phyloP scores from a whole-genome alignment of 37 sponge, comb jelly and placozoan genomes.

The Mnemiopsis leidyi region DNA sequence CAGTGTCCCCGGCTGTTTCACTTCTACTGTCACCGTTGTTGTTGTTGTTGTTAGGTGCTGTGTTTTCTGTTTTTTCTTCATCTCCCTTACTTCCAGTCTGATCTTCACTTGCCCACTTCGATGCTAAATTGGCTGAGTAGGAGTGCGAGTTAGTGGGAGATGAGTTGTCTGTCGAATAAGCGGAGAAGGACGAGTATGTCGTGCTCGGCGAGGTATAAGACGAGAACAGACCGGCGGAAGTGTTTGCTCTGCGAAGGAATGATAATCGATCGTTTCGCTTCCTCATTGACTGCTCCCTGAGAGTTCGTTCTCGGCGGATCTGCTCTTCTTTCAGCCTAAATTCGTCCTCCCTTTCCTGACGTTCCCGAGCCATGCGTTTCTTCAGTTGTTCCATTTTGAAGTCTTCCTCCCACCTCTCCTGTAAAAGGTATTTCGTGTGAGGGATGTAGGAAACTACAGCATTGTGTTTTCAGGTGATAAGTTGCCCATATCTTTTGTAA shows the following conservation, averaged over 20 bases:
- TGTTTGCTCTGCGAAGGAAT: background rate
- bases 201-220: background rate
- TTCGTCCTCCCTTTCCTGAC: conserved; percentile 25
- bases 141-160: background rate
- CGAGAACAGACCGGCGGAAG: background rate
- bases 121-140: conserved; percentile 50
- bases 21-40: background rate
- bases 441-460: too few species aligned
- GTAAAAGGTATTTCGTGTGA: too few species aligned
- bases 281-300: conserved; percentile 21
- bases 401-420: conserved; percentile 59
- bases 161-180: background rate
- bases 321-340: conserved; percentile 47
- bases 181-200: background rate
- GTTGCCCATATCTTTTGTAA: too few species aligned
- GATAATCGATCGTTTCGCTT: background rate
- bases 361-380: background rate
- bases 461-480: too few species aligned
- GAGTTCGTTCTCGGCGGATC: conserved; percentile 4
- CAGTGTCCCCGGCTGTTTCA: background rate
- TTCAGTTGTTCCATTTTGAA: conserved; percentile 56
- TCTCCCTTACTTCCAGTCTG: conserved; percentile 66
- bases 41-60: too few species aligned
- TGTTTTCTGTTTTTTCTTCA: background rate
- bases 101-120: conserved; percentile 67